phyloP scores from a whole-genome alignment of 2,888 invertebrate genomes.

The Leucophenga maculata region DNA sequence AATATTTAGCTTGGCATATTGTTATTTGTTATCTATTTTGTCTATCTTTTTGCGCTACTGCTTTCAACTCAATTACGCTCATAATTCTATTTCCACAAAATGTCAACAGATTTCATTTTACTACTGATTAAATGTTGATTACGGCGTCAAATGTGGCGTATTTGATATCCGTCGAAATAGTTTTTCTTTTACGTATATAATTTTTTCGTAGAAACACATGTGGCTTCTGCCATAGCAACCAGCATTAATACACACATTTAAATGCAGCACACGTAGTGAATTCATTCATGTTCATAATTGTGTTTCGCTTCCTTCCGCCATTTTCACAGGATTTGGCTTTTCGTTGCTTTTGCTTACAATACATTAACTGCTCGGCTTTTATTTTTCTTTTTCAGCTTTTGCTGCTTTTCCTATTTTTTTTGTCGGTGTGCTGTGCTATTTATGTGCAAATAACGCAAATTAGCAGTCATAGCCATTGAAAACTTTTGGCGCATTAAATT shows the following conservation, averaged over 20 bases:
- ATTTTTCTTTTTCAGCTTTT: not conserved
- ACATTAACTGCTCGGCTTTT: not conserved
- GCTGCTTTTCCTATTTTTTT: too few species aligned
- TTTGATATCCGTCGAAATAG: not conserved
- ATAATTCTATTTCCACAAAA: too few species aligned
- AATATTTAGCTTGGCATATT: slow-evolving; percentile 7
- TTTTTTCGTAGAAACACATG: not conserved
- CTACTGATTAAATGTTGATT: not conserved
- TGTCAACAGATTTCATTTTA: too few species aligned
- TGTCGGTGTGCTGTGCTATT: not conserved
- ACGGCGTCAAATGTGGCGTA: not conserved
- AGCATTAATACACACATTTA: not conserved
- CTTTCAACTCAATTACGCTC: too few species aligned
- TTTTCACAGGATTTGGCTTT: not conserved
- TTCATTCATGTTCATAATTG: slow-evolving; percentile 21
- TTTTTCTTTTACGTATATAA: too few species aligned
- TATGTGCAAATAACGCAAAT: slow-evolving; percentile 1
- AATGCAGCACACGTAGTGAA: slow-evolving; percentile 5
- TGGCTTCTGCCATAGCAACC: not conserved
- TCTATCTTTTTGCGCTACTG: too few species aligned
- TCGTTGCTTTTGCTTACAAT: too few species aligned
- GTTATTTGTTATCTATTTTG: not conserved
- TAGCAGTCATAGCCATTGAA: slow-evolving; percentile 18
- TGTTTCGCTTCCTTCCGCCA: not conserved
- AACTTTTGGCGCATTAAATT: slow-evolving; percentile 21